Evolutionary conservation across 2,113 vertebrate genomes (phyloP), one percentile per base, ranked within the genome.

Genomic region (Dendrocopos noguchii): DNA sequence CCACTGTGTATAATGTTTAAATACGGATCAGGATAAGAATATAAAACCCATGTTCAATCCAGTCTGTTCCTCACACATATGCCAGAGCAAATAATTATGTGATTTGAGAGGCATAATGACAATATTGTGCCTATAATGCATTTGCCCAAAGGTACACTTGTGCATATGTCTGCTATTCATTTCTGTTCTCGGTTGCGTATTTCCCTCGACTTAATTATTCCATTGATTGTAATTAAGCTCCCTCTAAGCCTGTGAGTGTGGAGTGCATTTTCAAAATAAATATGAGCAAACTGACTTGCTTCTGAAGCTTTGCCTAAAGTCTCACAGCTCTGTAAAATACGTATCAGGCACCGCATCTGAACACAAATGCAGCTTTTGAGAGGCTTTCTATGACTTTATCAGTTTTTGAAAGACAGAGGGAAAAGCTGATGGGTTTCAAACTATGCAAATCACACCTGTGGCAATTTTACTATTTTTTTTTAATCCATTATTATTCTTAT

Each of bases 161-260:
- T 88, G 80, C 95, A 89, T 97, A 95, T 95, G 96, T 92, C 96
- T 96, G 93, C 93, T 94, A 89, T 96, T 97, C 91, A 95, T 96
- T 96, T 97, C 93, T 92, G 90, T 89, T 96, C 92, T 96, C 85
- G 93, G 87, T 84, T 95, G 95, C 94, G 85, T 86, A 92, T 94
- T 97, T 94, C 70, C 55, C 89, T 89, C 90, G 91, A 94, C 82
- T 89, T 97, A 96, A 97, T 97, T 97, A 95, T 96, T 95, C 92
- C 91, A 92, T 50, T 96, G 97, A 96, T 96, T 97, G 91, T 94
- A 96, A 97, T 97, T 97, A 96, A 94, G 90, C 76, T 94, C 90
- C 56, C 66, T 94, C 85, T 96, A 96, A 95, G 80, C 87, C 75
- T 90, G 72, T 74, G 79, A 94, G 47, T 91, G 66, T 86, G 88